phyloP scores from a whole-genome alignment of 2,888 invertebrate genomes.

The Ophraella communa region DNA sequence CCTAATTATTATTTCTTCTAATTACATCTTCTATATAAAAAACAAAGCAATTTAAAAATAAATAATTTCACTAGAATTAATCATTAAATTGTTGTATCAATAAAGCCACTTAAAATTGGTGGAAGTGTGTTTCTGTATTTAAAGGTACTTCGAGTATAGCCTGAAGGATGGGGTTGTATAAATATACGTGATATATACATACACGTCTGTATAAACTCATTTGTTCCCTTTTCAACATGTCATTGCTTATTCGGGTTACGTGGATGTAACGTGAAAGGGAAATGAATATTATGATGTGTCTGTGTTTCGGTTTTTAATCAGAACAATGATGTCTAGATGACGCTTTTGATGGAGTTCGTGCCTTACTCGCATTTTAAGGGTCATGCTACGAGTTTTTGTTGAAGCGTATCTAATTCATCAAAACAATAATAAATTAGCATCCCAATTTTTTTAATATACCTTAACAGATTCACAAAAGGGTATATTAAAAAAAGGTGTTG shows the following conservation, averaged over 20 bases:
- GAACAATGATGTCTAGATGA: constrained; percentile 20
- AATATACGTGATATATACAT: constrained; percentile 32
- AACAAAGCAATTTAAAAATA: not conserved
- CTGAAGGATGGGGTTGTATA: constrained; percentile 29
- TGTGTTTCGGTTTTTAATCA: constrained; percentile 23
- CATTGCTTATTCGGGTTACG: constrained; percentile 29
- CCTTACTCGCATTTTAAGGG: not conserved
- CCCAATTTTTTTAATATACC: not conserved
- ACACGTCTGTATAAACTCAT: constrained; percentile 32
- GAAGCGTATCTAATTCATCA: not conserved
- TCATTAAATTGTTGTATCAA: not conserved
- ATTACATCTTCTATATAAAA: not conserved
- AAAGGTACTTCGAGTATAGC: not conserved
- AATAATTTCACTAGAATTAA: not conserved
- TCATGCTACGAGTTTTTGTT: not conserved
- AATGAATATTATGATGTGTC: constrained; percentile 27
- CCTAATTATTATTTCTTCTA: no score
- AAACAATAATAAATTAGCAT: not conserved
- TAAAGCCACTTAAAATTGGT: not conserved
- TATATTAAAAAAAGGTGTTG: not conserved
- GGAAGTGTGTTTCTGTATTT: not conserved
- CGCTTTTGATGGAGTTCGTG: not conserved
- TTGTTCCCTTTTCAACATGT: constrained; percentile 31
- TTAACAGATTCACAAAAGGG: not conserved
- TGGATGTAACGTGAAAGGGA: constrained; percentile 23